Evolutionary conservation across 2,113 vertebrate species (phyloP).

Genomic region (Ornithorhynchus anatinus): DNA sequence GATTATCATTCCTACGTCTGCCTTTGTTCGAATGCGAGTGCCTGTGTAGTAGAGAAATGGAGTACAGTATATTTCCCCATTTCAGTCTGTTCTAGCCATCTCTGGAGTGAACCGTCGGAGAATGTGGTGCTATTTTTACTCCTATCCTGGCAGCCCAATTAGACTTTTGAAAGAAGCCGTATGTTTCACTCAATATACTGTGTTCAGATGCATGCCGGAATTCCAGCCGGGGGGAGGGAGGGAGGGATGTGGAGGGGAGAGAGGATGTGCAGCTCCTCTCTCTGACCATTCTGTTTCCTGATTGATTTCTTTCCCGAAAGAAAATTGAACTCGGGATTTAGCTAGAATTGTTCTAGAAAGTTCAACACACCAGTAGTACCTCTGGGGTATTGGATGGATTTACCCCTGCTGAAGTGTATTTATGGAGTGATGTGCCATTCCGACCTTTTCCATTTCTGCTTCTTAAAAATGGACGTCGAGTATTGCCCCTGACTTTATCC

Average conservation of each 20-base stretch:
- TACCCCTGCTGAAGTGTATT: neutral
- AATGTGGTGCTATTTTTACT: slow-evolving; percentile 42
- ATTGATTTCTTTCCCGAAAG: slow-evolving; percentile 3
- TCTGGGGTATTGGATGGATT: no score
- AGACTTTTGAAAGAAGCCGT: neutral
- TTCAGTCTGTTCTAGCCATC: slow-evolving; percentile 4
- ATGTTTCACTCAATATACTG: neutral
- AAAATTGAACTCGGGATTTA: neutral
- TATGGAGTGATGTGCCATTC: neutral
- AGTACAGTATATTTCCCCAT: neutral
- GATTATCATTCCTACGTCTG: slow-evolving; percentile 61
- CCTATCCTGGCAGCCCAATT: slow-evolving; percentile 24
- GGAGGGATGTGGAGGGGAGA: no score
- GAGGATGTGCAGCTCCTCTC: neutral
- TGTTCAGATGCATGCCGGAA: slow-evolving; percentile 1
- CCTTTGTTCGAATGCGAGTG: neutral
- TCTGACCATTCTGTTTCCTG: neutral
- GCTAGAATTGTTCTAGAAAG: no score
- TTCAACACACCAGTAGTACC: no score
- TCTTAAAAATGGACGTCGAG: neutral
- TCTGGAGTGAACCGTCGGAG: slow-evolving; percentile 20
- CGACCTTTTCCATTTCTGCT: neutral
- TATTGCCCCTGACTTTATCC: no score
- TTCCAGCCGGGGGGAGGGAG: neutral
- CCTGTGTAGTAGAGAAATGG: slow-evolving; percentile 35